phyloP scores from a whole-genome alignment of 2,888 invertebrate genomes.

The Acrocyrtus sp. region DNA sequence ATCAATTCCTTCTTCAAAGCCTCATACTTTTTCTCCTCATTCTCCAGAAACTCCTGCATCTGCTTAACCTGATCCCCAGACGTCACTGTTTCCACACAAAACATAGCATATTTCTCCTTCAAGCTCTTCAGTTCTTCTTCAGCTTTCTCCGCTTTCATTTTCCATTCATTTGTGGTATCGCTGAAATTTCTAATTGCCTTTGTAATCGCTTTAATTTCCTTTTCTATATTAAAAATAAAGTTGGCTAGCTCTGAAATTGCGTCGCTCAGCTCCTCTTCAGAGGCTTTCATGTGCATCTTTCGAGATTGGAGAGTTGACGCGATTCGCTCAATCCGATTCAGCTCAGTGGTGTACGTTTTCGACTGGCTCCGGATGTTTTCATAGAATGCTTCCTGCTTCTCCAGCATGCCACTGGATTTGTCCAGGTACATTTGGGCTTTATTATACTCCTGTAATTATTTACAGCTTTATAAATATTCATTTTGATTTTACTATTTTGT shows the following conservation, averaged over 20 bases:
- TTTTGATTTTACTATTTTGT: too few species aligned
- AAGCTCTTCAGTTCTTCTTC: constrained; percentile 66
- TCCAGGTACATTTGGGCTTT: constrained; percentile 12
- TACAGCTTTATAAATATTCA: neutral
- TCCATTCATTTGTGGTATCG: constrained; percentile 67
- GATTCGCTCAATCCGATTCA: constrained; percentile 10
- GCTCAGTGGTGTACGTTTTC: constrained; percentile 12
- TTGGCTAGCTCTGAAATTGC: constrained; percentile 1
- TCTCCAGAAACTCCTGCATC: constrained; percentile 73
- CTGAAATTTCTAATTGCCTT: constrained; percentile 68
- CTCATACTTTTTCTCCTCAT: constrained; percentile 74
- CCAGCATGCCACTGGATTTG: constrained; percentile 30
- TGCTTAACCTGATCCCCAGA: constrained; percentile 72
- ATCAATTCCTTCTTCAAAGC: constrained; percentile 74
- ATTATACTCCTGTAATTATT: constrained; percentile 13
- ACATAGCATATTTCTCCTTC: constrained; percentile 13
- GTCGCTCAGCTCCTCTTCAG: neutral
- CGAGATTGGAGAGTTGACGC: neutral
- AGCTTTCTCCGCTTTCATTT: constrained; percentile 19
- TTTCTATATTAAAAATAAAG: constrained; percentile 4
- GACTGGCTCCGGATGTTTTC: constrained; percentile 32
- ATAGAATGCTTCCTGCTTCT: constrained; percentile 27
- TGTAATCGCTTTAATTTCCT: constrained; percentile 65
- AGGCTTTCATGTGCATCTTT: neutral
- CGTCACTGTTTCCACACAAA: constrained; percentile 64